These are phyloP conservation scores for Cephus runcator DNA, from an alignment of 2,888 invertebrate species.

Conservation along the genomic window DNA sequence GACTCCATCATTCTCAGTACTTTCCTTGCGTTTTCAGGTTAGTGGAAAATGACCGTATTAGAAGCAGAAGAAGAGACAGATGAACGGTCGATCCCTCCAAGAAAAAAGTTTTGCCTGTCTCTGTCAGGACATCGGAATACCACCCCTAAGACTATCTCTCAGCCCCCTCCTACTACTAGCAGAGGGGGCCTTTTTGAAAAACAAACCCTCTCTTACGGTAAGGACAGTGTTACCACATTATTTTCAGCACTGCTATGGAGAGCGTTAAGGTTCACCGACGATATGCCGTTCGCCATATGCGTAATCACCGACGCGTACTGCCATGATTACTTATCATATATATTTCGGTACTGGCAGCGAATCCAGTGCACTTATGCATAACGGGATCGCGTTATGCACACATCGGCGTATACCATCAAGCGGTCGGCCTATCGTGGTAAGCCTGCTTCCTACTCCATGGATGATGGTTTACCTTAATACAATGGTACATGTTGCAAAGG, in stretches of 20 bases:
- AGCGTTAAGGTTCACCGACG: neutral
- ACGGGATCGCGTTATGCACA: neutral
- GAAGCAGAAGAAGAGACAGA: conserved; percentile 66
- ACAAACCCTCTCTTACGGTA: conserved; percentile 47
- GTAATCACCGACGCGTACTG: neutral
- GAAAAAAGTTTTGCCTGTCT: conserved; percentile 66
- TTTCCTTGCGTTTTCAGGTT: conserved; percentile 50
- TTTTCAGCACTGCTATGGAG: neutral
- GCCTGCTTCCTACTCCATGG: neutral
- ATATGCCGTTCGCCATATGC: neutral
- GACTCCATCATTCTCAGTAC: neutral
- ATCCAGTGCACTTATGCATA: neutral
- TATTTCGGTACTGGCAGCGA: neutral
- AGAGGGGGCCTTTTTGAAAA: conserved; percentile 47
- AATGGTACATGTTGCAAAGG: conserved; percentile 32
- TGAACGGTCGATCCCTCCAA: conserved; percentile 64
- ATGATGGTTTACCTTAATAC: neutral
- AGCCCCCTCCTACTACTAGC: conserved; percentile 48
- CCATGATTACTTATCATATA: neutral
- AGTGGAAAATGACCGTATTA: conserved; percentile 68
- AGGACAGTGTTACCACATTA: neutral
- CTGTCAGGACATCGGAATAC: conserved; percentile 45
- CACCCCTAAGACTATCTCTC: conserved; percentile 35
- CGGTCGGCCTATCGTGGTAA: neutral
- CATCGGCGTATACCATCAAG: neutral